A percentile compares a stretch with the other conserved stretches of the same genome.
Conservation (phyloP, 2,888 invertebrate species). For the Pachycephus smyrnensis region DNA sequence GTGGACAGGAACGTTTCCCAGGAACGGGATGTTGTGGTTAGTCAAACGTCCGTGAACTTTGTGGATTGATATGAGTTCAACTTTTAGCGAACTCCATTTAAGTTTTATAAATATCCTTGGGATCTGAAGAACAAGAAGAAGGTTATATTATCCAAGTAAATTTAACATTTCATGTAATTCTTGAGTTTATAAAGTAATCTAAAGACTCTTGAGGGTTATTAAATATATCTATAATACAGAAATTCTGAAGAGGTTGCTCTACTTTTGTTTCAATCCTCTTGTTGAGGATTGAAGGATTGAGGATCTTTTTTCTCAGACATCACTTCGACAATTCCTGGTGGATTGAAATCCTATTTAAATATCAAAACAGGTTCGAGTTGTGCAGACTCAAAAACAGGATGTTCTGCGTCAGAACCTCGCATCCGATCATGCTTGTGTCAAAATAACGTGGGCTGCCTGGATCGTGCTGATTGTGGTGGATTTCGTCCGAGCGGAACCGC, state of each 20-base stretch:
- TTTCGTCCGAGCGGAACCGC: constrained; percentile 39
- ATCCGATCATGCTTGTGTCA: constrained; percentile 46
- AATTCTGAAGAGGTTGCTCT: background rate
- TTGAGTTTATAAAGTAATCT: background rate
- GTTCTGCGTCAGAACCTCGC: constrained; percentile 30
- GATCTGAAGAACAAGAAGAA: background rate
- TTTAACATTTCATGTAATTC: background rate
- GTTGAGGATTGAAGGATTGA: background rate
- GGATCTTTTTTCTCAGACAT: background rate
- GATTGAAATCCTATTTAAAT: background rate
- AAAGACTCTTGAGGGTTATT: background rate
- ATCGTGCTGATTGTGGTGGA: constrained; percentile 41
- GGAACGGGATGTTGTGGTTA: constrained; percentile 48
- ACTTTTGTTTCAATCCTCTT: background rate
- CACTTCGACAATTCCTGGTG: background rate
- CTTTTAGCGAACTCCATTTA: background rate
- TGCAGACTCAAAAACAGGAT: constrained; percentile 27
- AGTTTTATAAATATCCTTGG: background rate
- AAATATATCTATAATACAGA: background rate
- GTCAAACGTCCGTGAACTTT: constrained; percentile 18
- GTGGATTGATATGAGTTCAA: background rate
- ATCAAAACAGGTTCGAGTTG: constrained; percentile 37
- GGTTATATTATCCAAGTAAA: background rate
- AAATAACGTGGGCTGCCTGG: constrained; percentile 40
- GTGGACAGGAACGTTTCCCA: constrained; percentile 28